phyloP scores from a whole-genome alignment of 2,113 vertebrate genomes.

The Tachycineta bicolor region DNA sequence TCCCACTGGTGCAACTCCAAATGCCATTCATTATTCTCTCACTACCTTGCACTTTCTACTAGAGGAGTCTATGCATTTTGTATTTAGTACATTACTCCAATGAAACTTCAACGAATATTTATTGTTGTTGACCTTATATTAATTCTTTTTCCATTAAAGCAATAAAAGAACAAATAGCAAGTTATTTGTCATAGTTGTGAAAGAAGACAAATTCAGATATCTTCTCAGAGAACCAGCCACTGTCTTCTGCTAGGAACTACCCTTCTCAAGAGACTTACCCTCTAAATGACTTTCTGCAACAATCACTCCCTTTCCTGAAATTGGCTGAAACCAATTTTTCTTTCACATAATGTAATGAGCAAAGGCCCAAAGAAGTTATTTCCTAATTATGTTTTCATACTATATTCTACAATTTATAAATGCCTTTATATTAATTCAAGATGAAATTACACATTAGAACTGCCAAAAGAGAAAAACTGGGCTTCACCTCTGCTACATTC shows the following conservation, averaged over 20 bases:
- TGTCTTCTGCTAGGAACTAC: not conserved
- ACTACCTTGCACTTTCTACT: not conserved
- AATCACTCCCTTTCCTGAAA: not conserved
- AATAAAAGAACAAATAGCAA: not conserved
- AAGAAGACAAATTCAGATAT: not conserved
- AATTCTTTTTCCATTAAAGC: not conserved
- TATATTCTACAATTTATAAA: not conserved
- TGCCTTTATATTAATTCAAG: not conserved
- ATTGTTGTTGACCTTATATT: not conserved
- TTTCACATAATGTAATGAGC: not conserved
- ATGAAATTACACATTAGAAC: not conserved
- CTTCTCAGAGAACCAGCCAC: not conserved
- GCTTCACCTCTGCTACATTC: not conserved
- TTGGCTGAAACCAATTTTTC: not conserved
- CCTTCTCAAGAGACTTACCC: not conserved
- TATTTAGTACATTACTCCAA: not conserved
- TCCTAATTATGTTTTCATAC: not conserved
- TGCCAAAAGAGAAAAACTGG: not conserved
- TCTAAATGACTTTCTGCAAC: not conserved
- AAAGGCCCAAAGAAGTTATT: not conserved
- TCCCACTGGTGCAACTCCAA: not conserved
- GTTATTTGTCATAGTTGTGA: not conserved
- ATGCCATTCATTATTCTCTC: not conserved
- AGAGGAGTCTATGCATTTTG: not conserved
- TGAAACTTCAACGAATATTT: not conserved